Conservation (phyloP, 2,113 vertebrate genomes). For the Cricetomys ansorgei region DNA sequence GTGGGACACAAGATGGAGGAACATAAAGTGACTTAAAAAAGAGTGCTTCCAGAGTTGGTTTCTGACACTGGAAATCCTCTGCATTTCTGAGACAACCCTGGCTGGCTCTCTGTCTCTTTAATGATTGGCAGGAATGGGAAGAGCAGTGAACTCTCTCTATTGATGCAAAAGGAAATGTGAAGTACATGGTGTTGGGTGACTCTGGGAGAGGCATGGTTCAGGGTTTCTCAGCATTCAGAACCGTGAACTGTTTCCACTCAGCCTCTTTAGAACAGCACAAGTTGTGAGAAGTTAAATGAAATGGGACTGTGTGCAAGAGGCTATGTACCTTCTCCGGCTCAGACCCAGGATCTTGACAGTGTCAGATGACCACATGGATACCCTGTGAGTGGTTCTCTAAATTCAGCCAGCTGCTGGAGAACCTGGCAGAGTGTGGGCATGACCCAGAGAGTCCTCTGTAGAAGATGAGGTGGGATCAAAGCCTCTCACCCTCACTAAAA, state of each 20-base stretch:
- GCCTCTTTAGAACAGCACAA: not conserved
- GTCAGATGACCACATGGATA: not conserved
- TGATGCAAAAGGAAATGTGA: not conserved
- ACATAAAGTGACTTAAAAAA: not conserved
- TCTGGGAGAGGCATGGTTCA: not conserved
- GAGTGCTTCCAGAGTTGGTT: not conserved
- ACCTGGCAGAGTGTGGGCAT: not conserved
- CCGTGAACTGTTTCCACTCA: not conserved
- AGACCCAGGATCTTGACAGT: not conserved
- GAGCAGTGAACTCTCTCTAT: not conserved
- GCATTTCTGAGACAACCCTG: not conserved
- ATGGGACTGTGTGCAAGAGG: not conserved
- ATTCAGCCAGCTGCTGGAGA: not conserved
- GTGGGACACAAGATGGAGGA: slow-evolving; percentile 15
- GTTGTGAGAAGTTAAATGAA: not conserved
- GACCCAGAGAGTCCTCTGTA: not conserved
- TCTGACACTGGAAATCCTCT: not conserved
- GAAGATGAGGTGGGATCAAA: not conserved
- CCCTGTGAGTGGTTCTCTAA: not conserved
- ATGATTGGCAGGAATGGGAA: slow-evolving; percentile 17
- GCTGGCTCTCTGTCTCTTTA: not conserved
- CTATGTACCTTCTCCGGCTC: not conserved
- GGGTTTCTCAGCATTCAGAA: not conserved
- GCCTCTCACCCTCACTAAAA: not conserved
- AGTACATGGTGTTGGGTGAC: not conserved